Conservation (phyloP, 2,888 invertebrate genomes). For the Plusia festucae region DNA sequence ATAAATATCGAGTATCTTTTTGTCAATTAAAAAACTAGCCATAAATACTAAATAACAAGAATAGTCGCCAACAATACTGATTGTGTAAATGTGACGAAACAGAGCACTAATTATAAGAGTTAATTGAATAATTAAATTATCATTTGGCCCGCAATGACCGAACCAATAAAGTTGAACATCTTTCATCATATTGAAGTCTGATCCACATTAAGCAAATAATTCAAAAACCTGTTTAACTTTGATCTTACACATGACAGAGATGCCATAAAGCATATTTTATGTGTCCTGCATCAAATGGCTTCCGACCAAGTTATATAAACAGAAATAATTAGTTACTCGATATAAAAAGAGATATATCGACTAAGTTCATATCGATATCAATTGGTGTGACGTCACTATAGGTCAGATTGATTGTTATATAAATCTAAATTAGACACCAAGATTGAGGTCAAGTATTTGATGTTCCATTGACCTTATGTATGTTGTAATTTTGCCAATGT, state of each 20-base stretch:
- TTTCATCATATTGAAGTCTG: conserved; percentile 7
- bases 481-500: neutral
- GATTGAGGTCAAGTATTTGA: conserved; percentile 16
- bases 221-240: conserved; percentile 54
- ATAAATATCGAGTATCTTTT: no score
- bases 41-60: no score
- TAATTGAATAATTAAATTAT: no score
- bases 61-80: no score
- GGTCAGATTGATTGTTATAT: conserved; percentile 15
- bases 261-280: conserved; percentile 73
- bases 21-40: no score
- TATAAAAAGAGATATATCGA: conserved; percentile 17
- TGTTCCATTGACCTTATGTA: neutral
- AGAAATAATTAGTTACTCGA: conserved; percentile 66
- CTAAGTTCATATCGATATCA: neutral
- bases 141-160: neutral
- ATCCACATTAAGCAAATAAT: conserved; percentile 23
- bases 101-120: no score
- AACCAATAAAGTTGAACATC: conserved; percentile 1
- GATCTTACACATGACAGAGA: conserved; percentile 62
- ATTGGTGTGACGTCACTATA: neutral
- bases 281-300: conserved; percentile 73
- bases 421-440: conserved; percentile 14
- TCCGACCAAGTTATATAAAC: conserved; percentile 72
- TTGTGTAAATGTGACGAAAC: no score